Conservation (phyloP, 2,797 vertebrate genomes). For the Myripristis jacobus region DNA sequence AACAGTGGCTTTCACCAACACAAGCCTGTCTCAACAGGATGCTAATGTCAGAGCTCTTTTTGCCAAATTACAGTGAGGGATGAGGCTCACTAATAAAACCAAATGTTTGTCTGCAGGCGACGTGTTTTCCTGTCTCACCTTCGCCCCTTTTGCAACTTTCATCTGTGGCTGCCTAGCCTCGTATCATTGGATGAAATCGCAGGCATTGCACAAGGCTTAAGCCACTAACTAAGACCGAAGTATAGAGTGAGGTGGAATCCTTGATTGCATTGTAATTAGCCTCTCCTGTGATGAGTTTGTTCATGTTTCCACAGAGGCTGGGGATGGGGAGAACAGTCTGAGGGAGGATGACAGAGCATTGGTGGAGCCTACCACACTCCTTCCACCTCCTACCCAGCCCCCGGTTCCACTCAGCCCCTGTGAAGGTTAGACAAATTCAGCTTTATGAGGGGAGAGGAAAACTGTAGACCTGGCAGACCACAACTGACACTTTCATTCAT, state of each 20-base stretch:
- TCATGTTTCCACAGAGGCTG: slow-evolving; percentile 68
- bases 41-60: slow-evolving; percentile 63
- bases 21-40: slow-evolving; percentile 78
- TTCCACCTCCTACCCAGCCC: slow-evolving; percentile 46
- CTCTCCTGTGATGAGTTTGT: slow-evolving; percentile 51
- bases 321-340: slow-evolving; percentile 78
- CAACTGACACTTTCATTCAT: slow-evolving; percentile 39
- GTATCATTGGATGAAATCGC: slow-evolving; percentile 41
- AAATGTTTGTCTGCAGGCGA: slow-evolving; percentile 77
- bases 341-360: slow-evolving; percentile 63
- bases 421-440: slow-evolving; percentile 74
- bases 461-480: slow-evolving; percentile 19
- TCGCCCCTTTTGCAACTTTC: slow-evolving; percentile 61
- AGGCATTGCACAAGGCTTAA: slow-evolving; percentile 42
- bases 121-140: slow-evolving; percentile 75
- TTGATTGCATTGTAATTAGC: slow-evolving; percentile 61
- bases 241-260: slow-evolving; percentile 28
- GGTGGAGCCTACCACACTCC: slow-evolving; percentile 46
- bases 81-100: slow-evolving; percentile 74
- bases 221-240: slow-evolving; percentile 50
- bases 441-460: slow-evolving; percentile 31
- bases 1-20: slow-evolving; percentile 54
- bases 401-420: slow-evolving; percentile 70
- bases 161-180: slow-evolving; percentile 44
- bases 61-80: slow-evolving; percentile 78